phyloP scores from a whole-genome alignment of 2,113 vertebrate species.

The Elanus axillaris region DNA sequence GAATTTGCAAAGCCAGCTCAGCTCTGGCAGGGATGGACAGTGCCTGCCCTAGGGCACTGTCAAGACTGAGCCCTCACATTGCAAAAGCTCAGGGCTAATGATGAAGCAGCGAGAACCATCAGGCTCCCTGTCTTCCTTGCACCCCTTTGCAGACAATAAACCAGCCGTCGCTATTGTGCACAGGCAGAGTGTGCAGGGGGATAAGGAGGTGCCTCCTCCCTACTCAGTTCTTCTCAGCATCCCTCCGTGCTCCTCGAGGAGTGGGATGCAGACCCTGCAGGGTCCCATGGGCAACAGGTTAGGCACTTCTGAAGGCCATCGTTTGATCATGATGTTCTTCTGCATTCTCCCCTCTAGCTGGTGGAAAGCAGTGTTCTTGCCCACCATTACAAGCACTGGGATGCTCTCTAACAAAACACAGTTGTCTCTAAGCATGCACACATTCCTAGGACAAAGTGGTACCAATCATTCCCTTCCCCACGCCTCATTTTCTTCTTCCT shows the following conservation, averaged over 20 bases:
- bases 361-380: neutral
- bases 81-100: neutral
- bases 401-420: neutral
- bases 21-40: neutral
- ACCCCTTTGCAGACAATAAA: neutral
- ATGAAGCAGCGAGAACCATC: neutral
- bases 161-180: rapidly evolving
- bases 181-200: neutral
- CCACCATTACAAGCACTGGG: neutral
- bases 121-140: neutral
- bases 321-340: neutral
- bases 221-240: neutral
- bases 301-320: neutral
- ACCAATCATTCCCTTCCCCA: neutral
- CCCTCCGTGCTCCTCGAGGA: rapidly evolving
- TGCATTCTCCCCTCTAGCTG: neutral
- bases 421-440: neutral
- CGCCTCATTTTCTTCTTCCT: neutral
- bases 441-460: neutral
- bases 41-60: neutral
- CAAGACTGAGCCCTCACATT: neutral
- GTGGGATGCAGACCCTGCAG: too few species aligned
- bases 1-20: neutral
- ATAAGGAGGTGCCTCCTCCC: neutral
- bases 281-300: neutral